These are phyloP conservation scores for Hemithea aestivaria DNA, from an alignment of 2,888 invertebrate species.

Conservation along the genomic window DNA sequence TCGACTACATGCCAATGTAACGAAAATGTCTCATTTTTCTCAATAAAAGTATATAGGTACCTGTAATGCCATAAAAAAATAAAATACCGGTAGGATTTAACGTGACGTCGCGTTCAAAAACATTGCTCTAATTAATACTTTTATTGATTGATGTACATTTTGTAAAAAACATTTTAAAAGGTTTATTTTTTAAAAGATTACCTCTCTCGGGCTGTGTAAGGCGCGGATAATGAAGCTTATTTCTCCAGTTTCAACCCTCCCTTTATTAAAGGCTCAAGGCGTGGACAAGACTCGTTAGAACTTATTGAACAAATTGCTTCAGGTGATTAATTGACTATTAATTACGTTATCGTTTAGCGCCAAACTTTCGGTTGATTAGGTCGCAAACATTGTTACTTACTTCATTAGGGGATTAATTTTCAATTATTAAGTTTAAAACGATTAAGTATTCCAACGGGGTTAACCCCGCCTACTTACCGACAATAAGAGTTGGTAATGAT, in stretches of 20 bases:
- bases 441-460: neutral
- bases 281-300: constrained; percentile 52
- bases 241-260: constrained; percentile 30
- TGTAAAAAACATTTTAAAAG: no score
- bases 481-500: no score
- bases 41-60: no score
- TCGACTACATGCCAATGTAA: no score
- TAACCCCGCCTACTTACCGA: no score
- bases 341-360: constrained; percentile 72
- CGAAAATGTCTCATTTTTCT: no score
- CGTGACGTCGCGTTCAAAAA: no score
- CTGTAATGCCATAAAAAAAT: no score
- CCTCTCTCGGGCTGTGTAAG: constrained; percentile 3
- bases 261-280: constrained; percentile 49
- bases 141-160: no score
- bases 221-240: constrained; percentile 25
- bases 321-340: constrained; percentile 73
- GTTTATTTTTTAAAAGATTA: neutral
- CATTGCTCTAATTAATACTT: no score
- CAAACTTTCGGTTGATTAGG: constrained; percentile 48
- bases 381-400: constrained; percentile 32
- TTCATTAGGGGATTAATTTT: constrained; percentile 8
- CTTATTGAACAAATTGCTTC: constrained; percentile 68
- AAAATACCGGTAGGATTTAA: no score
- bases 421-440: constrained; percentile 1